Conservation (phyloP, 2,113 vertebrate species). For the Myotis yumanensis region DNA sequence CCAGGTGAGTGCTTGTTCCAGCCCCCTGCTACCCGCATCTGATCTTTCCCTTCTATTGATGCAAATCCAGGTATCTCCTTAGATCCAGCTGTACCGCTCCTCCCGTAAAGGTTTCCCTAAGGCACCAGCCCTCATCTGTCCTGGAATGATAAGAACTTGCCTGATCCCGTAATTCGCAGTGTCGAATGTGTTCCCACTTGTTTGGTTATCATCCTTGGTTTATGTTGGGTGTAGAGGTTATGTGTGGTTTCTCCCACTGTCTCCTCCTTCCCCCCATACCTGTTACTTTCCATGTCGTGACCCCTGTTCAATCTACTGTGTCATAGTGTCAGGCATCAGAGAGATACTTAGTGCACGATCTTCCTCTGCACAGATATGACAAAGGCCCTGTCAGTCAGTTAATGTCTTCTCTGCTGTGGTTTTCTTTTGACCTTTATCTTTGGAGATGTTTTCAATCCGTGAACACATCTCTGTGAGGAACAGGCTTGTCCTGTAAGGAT, state of each 20-base stretch:
- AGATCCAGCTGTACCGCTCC: neutral
- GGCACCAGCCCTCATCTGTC: rapidly evolving
- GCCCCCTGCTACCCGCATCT: too few species aligned
- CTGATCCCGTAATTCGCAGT: rapidly evolving
- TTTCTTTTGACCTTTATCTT: neutral
- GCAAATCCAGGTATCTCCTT: neutral
- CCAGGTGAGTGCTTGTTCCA: neutral
- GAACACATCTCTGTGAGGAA: neutral
- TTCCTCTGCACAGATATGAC: neutral
- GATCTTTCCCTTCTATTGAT: neutral
- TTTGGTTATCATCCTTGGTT: neutral
- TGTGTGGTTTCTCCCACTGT: neutral
- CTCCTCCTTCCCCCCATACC: neutral
- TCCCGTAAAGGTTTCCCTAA: neutral
- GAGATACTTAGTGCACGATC: neutral
- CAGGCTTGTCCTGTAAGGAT: neutral
- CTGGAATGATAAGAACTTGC: neutral
- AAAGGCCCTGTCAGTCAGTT: neutral
- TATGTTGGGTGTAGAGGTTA: neutral
- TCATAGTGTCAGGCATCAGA: neutral
- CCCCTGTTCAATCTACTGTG: neutral
- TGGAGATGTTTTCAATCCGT: neutral
- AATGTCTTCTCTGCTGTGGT: neutral
- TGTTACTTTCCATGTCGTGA: neutral
- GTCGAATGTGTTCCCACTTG: neutral